Evolutionary conservation across 1,140 invertebrate species (phyloP).

Genomic region (Eufriesea mexicana): DNA sequence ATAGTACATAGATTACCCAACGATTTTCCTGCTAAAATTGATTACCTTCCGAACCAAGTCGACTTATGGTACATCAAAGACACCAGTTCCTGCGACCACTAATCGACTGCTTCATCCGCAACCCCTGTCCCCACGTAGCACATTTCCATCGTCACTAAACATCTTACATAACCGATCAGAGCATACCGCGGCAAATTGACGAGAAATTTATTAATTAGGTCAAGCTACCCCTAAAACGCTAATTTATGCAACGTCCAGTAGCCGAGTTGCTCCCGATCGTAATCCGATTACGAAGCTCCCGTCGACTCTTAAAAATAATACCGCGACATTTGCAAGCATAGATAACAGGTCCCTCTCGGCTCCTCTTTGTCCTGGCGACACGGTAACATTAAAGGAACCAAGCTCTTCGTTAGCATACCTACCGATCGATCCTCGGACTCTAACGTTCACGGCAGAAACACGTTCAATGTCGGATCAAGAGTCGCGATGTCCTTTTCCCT

Average conservation of each 20-base stretch:
- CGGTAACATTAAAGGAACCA: neutral
- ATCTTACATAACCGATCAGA: neutral
- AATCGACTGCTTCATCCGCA: too few relatives aligned
- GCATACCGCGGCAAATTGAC: neutral
- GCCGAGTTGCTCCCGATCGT: neutral
- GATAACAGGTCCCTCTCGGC: neutral
- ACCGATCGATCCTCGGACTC: neutral
- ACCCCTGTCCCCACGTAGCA: too few relatives aligned
- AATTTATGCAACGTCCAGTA: neutral
- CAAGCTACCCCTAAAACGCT: neutral
- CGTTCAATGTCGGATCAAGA: neutral
- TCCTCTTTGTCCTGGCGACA: neutral
- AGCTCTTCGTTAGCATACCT: neutral
- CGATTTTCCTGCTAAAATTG: too few relatives aligned
- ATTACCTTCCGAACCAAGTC: too few relatives aligned
- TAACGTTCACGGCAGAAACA: neutral
- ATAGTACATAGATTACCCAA: too few relatives aligned
- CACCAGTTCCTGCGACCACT: too few relatives aligned
- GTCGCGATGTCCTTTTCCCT: neutral
- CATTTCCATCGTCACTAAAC: neutral
- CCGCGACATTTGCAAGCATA: neutral
- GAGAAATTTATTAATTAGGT: conserved; percentile 30
- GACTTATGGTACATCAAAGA: too few relatives aligned
- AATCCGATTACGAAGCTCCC: neutral
- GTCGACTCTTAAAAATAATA: conserved; percentile 7